phyloP scores from a whole-genome alignment of 2,888 invertebrate genomes.

The Phortica magna region DNA sequence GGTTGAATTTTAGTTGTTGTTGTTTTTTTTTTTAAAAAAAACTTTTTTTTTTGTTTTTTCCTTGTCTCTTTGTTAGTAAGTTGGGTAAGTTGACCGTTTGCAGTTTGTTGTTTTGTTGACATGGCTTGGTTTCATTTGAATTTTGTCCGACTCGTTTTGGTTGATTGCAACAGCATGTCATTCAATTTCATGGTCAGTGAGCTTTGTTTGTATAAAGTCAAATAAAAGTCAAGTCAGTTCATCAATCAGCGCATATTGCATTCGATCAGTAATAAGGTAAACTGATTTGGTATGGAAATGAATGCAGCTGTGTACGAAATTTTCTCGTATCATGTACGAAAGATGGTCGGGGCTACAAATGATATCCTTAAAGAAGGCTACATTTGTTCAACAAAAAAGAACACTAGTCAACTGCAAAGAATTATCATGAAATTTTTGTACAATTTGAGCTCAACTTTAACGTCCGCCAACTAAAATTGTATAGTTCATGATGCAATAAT shows the following conservation, averaged over 20 bases:
- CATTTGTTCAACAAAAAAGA: not conserved
- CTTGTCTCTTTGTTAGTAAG: slow-evolving; percentile 32
- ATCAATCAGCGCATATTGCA: slow-evolving; percentile 5
- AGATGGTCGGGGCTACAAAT: not conserved
- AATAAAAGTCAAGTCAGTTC: not conserved
- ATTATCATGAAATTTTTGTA: too few relatives aligned
- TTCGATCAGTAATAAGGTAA: not conserved
- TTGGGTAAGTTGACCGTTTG: slow-evolving; percentile 41
- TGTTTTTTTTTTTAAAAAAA: slow-evolving; percentile 4
- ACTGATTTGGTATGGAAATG: not conserved
- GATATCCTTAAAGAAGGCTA: not conserved
- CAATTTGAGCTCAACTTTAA: too few relatives aligned
- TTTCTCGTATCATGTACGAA: not conserved
- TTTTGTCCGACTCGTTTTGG: slow-evolving; percentile 45
- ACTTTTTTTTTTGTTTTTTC: slow-evolving; percentile 27
- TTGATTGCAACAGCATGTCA: slow-evolving; percentile 67
- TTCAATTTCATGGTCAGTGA: slow-evolving; percentile 68
- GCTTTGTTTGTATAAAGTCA: slow-evolving; percentile 44
- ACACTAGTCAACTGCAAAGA: too few relatives aligned
- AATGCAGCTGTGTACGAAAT: not conserved
- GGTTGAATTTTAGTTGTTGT: not conserved
- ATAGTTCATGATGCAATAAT: too few relatives aligned
- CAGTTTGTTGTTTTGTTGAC: slow-evolving; percentile 32
- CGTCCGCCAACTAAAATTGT: too few relatives aligned
- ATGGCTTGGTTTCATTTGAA: not conserved